Percentiles rank a stretch among this genome's conserved stretches.
Conservation (phyloP, 1,140 invertebrate species). For the Drosophila ambigua region DNA sequence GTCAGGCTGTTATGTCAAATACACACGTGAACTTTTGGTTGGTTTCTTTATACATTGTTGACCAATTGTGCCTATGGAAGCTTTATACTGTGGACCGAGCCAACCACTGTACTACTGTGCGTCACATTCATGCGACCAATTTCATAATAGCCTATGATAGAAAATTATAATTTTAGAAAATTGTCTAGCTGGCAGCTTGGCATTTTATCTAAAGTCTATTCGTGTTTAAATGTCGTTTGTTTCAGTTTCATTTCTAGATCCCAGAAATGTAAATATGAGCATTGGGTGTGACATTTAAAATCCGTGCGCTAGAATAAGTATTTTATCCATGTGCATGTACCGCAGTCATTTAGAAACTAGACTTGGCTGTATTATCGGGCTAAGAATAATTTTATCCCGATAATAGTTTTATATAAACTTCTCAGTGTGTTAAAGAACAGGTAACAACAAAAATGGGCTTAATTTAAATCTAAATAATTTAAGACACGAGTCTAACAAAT, state of each 20-base stretch:
- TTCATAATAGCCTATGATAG: no score
- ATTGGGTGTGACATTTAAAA: slow-evolving; percentile 19
- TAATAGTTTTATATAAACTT: slow-evolving; percentile 32
- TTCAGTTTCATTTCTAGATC: slow-evolving; percentile 67
- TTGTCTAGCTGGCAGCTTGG: background rate
- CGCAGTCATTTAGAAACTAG: slow-evolving; percentile 16
- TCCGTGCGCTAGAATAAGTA: slow-evolving; percentile 25
- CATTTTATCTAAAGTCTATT: slow-evolving; percentile 14
- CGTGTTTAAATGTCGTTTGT: slow-evolving; percentile 22
- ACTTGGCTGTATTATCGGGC: slow-evolving; percentile 24
- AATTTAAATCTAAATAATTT: slow-evolving; percentile 40
- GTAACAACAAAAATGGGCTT: no score
- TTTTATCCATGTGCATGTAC: background rate
- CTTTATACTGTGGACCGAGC: no score
- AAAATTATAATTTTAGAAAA: no score
- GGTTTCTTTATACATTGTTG: no score
- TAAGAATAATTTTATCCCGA: slow-evolving; percentile 29
- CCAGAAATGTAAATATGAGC: slow-evolving; percentile 67
- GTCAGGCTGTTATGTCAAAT: no score
- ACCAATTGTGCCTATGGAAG: no score
- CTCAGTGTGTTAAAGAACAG: slow-evolving; percentile 15
- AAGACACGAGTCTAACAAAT: slow-evolving; percentile 65
- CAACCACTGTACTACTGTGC: no score
- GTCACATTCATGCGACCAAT: background rate
- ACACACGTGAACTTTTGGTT: no score